phyloP scores from a whole-genome alignment of 37 sponge, comb jelly and placozoan species.

The Oscarella lobularis region DNA sequence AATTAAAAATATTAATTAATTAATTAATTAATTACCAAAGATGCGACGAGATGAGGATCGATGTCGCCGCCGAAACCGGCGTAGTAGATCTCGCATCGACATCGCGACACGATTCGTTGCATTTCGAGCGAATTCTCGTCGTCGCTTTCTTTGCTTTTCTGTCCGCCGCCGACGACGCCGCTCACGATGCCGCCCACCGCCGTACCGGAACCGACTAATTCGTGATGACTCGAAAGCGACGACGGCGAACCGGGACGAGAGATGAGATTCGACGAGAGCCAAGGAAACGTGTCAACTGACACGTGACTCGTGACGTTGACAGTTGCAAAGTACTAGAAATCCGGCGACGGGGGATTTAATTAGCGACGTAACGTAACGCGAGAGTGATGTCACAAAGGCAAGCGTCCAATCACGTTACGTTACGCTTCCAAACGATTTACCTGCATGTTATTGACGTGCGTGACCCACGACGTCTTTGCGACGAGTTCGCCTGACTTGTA shows the following conservation, averaged over 20 bases:
- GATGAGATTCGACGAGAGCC: neutral
- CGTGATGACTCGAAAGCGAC: neutral
- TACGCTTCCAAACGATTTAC: neutral
- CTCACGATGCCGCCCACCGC: conserved; percentile 62
- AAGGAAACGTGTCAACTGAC: neutral
- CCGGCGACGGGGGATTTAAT: neutral
- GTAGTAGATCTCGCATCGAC: conserved; percentile 64
- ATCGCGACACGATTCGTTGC: conserved; percentile 70
- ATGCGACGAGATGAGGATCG: conserved; percentile 3
- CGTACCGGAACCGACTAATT: conserved; percentile 19
- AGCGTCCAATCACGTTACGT: no score
- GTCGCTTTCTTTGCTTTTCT: no score
- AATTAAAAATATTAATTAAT: neutral
- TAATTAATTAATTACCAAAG: neutral
- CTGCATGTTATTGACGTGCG: conserved; percentile 57
- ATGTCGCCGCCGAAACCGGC: conserved; percentile 29
- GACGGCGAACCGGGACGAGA: neutral
- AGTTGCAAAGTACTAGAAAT: conserved; percentile 51
- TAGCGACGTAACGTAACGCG: no score
- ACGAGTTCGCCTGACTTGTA: conserved; percentile 46
- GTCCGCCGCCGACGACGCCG: neutral
- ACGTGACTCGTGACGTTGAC: neutral
- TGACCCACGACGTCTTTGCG: conserved; percentile 59
- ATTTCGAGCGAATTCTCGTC: conserved; percentile 22
- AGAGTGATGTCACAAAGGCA: no score